A percentile compares a stretch with the other conserved stretches of the same genome.
These are phyloP conservation scores for Apotomis betuletana DNA, from an alignment of 2,888 invertebrate genomes.

Conservation along the genomic window DNA sequence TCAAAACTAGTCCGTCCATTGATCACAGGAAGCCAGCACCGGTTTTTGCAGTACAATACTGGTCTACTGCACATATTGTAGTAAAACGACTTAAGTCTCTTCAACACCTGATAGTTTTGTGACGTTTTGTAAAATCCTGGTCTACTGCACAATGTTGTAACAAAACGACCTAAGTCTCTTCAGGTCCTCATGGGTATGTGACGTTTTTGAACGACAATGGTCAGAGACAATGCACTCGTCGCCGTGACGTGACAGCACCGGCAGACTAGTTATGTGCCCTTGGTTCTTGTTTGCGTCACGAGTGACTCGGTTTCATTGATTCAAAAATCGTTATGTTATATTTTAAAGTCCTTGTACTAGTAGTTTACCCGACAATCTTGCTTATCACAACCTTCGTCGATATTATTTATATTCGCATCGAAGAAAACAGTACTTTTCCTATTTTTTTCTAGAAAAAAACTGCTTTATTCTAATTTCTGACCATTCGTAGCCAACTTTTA, in stretches of 20 bases:
- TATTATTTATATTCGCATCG: no score
- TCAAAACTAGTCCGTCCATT: conserved; percentile 15
- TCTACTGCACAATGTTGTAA: not conserved
- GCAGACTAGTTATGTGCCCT: conserved; percentile 27
- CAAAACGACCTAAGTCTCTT: not conserved
- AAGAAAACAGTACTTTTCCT: no score
- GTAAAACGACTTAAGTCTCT: conserved; percentile 1
- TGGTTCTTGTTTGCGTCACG: conserved; percentile 24
- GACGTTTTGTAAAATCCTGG: conserved; percentile 6
- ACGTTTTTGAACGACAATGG: not conserved
- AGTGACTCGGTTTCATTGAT: conserved; percentile 26
- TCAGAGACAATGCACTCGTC: conserved; percentile 46
- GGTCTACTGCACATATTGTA: conserved; percentile 7
- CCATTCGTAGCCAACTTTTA: no score
- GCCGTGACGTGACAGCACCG: conserved; percentile 42
- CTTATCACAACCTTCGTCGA: no score
- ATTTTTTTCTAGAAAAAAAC: no score
- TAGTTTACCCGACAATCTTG: not conserved
- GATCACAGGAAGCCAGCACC: conserved; percentile 30
- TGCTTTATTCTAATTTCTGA: no score
- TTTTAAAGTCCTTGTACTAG: not conserved
- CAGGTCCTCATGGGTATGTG: not conserved
- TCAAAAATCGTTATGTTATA: conserved; percentile 13
- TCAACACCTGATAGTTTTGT: not conserved
- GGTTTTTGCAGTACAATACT: conserved; percentile 37